Conservation (phyloP, 2,888 invertebrate genomes). For the Autographa pulchrina region DNA sequence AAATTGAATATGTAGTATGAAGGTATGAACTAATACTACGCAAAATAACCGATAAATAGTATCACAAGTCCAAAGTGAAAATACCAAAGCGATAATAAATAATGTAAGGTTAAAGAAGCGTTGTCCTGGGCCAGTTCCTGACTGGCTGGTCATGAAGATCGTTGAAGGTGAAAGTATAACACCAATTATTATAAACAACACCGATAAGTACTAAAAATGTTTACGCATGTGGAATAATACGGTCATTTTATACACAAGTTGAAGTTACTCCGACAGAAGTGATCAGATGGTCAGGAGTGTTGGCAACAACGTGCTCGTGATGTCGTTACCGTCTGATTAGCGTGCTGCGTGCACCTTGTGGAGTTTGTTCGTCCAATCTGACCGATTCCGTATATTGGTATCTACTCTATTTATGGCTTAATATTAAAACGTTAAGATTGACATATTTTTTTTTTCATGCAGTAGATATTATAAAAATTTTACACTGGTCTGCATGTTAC, state of each 20-base stretch:
- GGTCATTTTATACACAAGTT: constrained; percentile 71
- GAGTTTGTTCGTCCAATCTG: constrained; percentile 66
- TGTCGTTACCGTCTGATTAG: constrained; percentile 23
- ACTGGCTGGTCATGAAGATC: constrained; percentile 48
- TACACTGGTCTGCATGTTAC: constrained; percentile 63
- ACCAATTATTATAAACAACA: constrained; percentile 71
- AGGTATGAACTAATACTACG: constrained; percentile 26
- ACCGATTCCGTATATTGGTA: constrained; percentile 71
- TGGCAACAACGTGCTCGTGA: constrained; percentile 25
- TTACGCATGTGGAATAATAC: constrained; percentile 67
- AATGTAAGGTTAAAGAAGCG: constrained; percentile 45
- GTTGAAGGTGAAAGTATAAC: constrained; percentile 67
- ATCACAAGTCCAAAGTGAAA: constrained; percentile 39
- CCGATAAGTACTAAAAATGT: constrained; percentile 68
- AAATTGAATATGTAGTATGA: constrained; percentile 59
- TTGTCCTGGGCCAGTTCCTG: constrained; percentile 11
- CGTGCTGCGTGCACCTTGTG: constrained; percentile 18
- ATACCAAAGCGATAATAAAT: constrained; percentile 36
- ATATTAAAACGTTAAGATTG: constrained; percentile 79
- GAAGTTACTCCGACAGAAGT: constrained; percentile 67
- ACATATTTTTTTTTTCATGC: constrained; percentile 77
- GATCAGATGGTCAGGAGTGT: constrained; percentile 69
- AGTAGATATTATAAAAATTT: constrained; percentile 68
- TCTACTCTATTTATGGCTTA: constrained; percentile 79
- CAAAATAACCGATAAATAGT: constrained; percentile 39